Evolutionary conservation across 2,797 vertebrate genomes (phyloP), one percentile per base, ranked within the genome.

Genomic region (Limosa lapponica): DNA sequence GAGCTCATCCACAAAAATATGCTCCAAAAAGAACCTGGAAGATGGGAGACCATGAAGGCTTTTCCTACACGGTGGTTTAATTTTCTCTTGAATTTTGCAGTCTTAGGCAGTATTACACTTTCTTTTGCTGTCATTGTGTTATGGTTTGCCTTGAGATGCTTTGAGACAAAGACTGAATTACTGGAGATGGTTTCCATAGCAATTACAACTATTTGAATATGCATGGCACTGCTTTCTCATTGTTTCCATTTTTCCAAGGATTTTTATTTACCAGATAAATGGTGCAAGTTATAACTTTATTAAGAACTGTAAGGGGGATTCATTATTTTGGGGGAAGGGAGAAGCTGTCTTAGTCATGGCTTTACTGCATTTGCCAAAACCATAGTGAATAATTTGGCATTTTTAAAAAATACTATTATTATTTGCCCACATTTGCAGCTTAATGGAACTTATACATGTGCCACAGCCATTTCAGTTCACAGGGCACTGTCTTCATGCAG

Each of bases 151-250:
- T 95, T 52, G 95, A 95, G 70, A 91, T 93, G 54, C 58, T 93
- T 81, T 91, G 78, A 95, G 77, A 84, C 66, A 71, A 93, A 90
- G 54, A 51, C 67, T 55, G 85, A 93, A 36, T 89, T 92, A 64
- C 82, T 66, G 62, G 80, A 86, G 58, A 80, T 57, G 20, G 85
- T 97, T 97, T 95, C 94, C 90, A 96, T 95, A 89, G 96, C 87
- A 93, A 95, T 96, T 89, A 95, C 88, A 95, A 91, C 79, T 69
- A 11, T 48, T 39, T 70, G 69, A 94, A 88, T 87, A 79, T 90
- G 64, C 62, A 65, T 27, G 11, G 37, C 14, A 39, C 44, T 70
- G 87, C 57, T 49, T 86, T 69, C 43, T 54, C 49, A 54, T 87
- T 71, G 64, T 86, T 90, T 86, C 65, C 8, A n/a, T 83, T 92